Conservation (phyloP, 2,888 invertebrate genomes). For the Fragum sueziense region DNA sequence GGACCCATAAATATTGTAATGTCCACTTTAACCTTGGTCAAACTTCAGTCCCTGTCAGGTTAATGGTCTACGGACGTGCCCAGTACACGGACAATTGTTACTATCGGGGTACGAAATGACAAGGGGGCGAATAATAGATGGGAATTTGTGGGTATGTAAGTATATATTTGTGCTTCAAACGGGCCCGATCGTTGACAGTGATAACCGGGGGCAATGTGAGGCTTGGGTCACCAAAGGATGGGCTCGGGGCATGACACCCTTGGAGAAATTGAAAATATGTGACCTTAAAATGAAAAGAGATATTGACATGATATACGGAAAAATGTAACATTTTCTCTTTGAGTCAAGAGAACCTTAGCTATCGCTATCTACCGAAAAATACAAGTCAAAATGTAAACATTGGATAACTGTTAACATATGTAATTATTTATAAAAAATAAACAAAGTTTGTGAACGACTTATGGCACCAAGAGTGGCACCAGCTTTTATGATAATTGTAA, state of each 20-base stretch:
- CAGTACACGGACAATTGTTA: constrained; percentile 22
- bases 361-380: too few relatives aligned
- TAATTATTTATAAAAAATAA: too few relatives aligned
- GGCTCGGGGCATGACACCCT: background rate
- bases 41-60: constrained; percentile 28
- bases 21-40: constrained; percentile 36
- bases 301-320: too few relatives aligned
- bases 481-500: too few relatives aligned
- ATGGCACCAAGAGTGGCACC: too few relatives aligned
- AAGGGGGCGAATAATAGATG: constrained; percentile 55
- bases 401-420: too few relatives aligned
- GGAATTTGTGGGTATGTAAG: constrained; percentile 36
- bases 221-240: constrained; percentile 4
- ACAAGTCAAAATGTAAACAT: too few relatives aligned
- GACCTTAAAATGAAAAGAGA: too few relatives aligned
- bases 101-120: constrained; percentile 51
- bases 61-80: constrained; percentile 39
- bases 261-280: too few relatives aligned
- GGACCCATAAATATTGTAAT: constrained; percentile 26
- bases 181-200: constrained; percentile 15
- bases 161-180: constrained; percentile 36
- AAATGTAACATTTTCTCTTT: too few relatives aligned
- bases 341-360: too few relatives aligned
- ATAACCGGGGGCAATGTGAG: constrained; percentile 13
- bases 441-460: too few relatives aligned